Evolutionary conservation across 2,797 vertebrate genomes (phyloP), one percentile per base, ranked within the genome.

Genomic region (Hyperoplus immaculatus): DNA sequence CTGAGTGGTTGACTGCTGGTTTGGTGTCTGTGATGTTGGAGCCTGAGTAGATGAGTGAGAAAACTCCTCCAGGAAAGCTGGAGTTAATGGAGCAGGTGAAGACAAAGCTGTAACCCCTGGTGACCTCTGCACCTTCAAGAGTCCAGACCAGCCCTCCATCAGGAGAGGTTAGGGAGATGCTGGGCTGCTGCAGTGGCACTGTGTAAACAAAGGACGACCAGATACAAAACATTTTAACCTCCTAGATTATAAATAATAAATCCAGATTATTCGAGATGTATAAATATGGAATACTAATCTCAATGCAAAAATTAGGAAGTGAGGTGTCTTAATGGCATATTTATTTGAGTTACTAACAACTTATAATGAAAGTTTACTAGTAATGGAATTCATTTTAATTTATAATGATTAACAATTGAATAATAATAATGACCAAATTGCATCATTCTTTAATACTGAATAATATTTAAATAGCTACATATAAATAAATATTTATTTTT

Each of bases 31-130:
- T 75, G 46, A 41, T 59, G 42, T 68, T 71, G 39, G 83, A 69
- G 8, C 58, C 83, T 38, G 57, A 80, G 41, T 75, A 78, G 43
- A 21, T 21, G 50, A 90, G 77, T 16, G 49, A 18, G 75, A 91
- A 92, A 39, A 1, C 13, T 0, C 81, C 87, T 21, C 21, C 69
- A 21, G 50, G 39, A 64, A 74, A 81, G 39, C 14, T 62, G 50
- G 79, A 46, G 38, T 16, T 10, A 64, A 59, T 74, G 18, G 75
- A 85, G 82, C 93, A 93, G 73, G 49, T 77, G 62, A 94, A 58
- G 53, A 72, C 62, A 56, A 92, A 88, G 68, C 60, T 72, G 61
- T 83, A 18, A 62, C 83, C 85, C 18, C 45, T 61, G n/a, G 66
- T 80, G 70, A 93, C 56, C 76, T 85, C 67, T 78, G 78, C 54